A percentile compares a stretch with the other conserved stretches of the same genome.
phyloP scores from a whole-genome alignment of 2,113 vertebrate genomes.

The Ranitomeya variabilis region DNA sequence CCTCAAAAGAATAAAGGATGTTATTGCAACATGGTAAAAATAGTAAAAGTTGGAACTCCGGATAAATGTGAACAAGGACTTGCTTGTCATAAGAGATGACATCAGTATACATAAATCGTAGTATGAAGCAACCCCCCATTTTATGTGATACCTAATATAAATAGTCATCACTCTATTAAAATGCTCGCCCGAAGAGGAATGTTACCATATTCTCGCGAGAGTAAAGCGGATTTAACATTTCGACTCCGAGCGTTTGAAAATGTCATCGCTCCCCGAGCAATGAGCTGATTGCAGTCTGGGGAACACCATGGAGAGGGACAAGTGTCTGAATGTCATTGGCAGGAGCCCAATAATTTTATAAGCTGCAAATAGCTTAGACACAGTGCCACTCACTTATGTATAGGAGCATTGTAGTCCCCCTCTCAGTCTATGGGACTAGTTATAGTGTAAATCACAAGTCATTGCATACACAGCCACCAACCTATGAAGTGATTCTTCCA shows the following conservation, averaged over 20 bases:
- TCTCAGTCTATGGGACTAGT: neutral
- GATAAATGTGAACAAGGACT: too few relatives aligned
- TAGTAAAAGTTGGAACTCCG: too few relatives aligned
- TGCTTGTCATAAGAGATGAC: too few relatives aligned
- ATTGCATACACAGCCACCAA: neutral
- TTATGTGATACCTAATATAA: neutral
- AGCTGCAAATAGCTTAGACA: neutral
- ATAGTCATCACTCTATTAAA: neutral
- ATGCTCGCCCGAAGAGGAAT: neutral
- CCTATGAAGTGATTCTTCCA: neutral
- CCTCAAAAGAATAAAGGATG: too few relatives aligned
- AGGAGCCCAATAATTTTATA: neutral
- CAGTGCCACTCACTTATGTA: neutral
- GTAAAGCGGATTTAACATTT: slow-evolving; percentile 27
- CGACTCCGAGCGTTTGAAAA: slow-evolving; percentile 20
- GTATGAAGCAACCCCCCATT: neutral
- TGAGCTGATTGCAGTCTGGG: slow-evolving; percentile 1
- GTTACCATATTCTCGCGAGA: slow-evolving; percentile 5
- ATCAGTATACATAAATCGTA: neutral
- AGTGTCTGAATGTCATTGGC: slow-evolving; percentile 23
- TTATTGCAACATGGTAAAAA: too few relatives aligned
- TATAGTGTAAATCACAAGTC: neutral
- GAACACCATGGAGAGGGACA: slow-evolving; percentile 7
- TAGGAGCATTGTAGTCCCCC: neutral
- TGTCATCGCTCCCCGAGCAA: slow-evolving; percentile 22